These are phyloP conservation scores for Agrypnus murinus DNA, from an alignment of 2,888 invertebrate species.

Conservation along the genomic window DNA sequence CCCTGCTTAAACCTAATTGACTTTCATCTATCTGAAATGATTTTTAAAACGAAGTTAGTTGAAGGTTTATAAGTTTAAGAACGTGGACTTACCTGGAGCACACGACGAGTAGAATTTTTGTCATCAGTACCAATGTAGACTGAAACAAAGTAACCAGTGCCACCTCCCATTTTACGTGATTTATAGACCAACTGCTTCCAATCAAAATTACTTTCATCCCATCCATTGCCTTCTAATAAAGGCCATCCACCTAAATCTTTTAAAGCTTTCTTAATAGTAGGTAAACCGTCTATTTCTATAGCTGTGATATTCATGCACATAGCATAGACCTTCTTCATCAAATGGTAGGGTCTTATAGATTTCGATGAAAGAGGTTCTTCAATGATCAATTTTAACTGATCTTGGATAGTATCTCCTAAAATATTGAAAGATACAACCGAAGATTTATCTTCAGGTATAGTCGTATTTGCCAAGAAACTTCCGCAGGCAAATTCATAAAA, in stretches of 20 bases:
- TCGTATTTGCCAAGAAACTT: conserved; percentile 77
- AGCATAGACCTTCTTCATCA: conserved; percentile 88
- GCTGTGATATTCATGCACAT: conserved; percentile 91
- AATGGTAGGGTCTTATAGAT: conserved; percentile 81
- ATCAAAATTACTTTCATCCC: conserved; percentile 82
- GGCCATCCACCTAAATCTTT: conserved; percentile 95
- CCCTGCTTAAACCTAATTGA: conserved; percentile 53
- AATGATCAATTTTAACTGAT: conserved; percentile 81
- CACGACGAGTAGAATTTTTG: conserved; percentile 88
- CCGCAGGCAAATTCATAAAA: conserved; percentile 89
- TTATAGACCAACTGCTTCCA: conserved; percentile 90
- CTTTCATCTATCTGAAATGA: conserved; percentile 54
- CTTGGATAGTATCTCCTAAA: conserved; percentile 83
- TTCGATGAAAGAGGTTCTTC: conserved; percentile 77
- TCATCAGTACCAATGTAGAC: conserved; percentile 92
- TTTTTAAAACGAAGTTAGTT: conserved; percentile 8
- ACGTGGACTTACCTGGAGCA: conserved; percentile 91
- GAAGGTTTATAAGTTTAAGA: too few relatives aligned
- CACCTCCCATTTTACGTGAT: conserved; percentile 86
- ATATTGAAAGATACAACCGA: conserved; percentile 84
- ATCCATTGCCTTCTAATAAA: conserved; percentile 83
- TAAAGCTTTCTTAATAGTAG: conserved; percentile 82
- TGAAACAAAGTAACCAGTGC: conserved; percentile 91
- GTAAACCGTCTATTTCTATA: conserved; percentile 86
- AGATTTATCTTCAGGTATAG: conserved; percentile 87